Conservation (phyloP, 2,113 vertebrate genomes). For the Pterophyllum scalare region DNA sequence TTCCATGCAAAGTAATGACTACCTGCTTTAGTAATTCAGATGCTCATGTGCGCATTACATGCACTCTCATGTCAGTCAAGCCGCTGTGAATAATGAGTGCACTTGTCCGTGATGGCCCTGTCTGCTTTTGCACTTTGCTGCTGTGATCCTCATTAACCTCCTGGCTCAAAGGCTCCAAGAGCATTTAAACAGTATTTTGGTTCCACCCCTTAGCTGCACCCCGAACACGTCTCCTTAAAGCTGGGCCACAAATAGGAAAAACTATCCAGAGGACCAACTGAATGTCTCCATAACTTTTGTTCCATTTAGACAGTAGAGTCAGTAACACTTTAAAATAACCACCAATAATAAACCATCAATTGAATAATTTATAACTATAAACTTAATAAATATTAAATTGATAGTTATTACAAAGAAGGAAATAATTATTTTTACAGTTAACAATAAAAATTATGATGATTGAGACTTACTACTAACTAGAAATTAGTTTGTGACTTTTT, state of each 20-base stretch:
- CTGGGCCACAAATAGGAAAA: not conserved
- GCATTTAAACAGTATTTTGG: constrained; percentile 27
- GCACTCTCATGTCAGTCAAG: constrained; percentile 8
- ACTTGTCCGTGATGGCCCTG: constrained; percentile 42
- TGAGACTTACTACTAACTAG: not conserved
- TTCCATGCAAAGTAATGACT: not conserved
- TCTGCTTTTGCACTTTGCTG: constrained; percentile 47
- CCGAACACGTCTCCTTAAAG: constrained; percentile 37
- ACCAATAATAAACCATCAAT: not conserved
- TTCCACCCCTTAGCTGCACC: constrained; percentile 14
- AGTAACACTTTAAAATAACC: not conserved
- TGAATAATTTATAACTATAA: not conserved
- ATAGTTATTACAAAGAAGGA: not conserved
- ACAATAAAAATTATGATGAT: not conserved
- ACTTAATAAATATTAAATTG: not conserved
- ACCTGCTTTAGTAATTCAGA: not conserved
- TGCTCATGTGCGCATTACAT: not conserved
- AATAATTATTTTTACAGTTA: not conserved
- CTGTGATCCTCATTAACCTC: constrained; percentile 42
- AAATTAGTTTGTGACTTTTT: not conserved
- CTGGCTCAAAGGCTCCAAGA: constrained; percentile 12
- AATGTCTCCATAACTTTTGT: not conserved
- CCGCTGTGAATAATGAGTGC: constrained; percentile 50
- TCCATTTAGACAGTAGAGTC: too few relatives aligned
- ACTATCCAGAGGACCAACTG: not conserved